These are phyloP conservation scores for Xiphorhynchus elegans DNA, from an alignment of 2,113 vertebrate genomes.

Conservation along the genomic window DNA sequence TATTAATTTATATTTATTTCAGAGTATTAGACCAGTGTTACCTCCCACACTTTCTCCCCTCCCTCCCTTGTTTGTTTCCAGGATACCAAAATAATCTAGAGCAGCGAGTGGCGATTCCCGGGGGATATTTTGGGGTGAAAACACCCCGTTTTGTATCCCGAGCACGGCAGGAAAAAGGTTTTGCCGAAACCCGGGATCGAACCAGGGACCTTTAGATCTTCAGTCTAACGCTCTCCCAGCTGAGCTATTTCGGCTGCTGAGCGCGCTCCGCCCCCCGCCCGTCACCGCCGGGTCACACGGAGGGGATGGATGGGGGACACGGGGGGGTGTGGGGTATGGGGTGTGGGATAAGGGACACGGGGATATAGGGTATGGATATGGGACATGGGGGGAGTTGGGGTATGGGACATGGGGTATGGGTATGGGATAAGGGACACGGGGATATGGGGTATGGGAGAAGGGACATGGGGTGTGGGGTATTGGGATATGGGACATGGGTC, in stretches of 20 bases:
- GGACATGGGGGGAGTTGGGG: too few relatives aligned
- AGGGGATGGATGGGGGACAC: background rate
- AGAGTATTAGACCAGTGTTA: background rate
- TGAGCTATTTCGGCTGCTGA: background rate
- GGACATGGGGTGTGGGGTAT: too few relatives aligned
- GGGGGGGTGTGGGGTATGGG: too few relatives aligned
- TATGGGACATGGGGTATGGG: too few relatives aligned
- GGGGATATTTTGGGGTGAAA: background rate
- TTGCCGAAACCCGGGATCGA: conserved; percentile 95
- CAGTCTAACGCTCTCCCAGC: background rate
- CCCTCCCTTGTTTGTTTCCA: fast-evolving
- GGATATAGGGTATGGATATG: too few relatives aligned
- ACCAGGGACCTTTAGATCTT: conserved; percentile 97
- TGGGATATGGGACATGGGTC: too few relatives aligned
- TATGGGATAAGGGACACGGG: too few relatives aligned
- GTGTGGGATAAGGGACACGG: too few relatives aligned
- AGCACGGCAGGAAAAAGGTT: fast-evolving
- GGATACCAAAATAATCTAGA: background rate
- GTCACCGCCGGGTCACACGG: background rate
- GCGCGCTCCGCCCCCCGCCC: fast-evolving
- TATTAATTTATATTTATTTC: background rate
- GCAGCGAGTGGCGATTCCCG: too few relatives aligned
- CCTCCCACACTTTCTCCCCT: too few relatives aligned
- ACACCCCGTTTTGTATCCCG: fast-evolving
- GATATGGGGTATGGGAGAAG: too few relatives aligned